These are phyloP conservation scores for Cercopithecus mona DNA, from an alignment of 2,113 vertebrate species.

Conservation along the genomic window DNA sequence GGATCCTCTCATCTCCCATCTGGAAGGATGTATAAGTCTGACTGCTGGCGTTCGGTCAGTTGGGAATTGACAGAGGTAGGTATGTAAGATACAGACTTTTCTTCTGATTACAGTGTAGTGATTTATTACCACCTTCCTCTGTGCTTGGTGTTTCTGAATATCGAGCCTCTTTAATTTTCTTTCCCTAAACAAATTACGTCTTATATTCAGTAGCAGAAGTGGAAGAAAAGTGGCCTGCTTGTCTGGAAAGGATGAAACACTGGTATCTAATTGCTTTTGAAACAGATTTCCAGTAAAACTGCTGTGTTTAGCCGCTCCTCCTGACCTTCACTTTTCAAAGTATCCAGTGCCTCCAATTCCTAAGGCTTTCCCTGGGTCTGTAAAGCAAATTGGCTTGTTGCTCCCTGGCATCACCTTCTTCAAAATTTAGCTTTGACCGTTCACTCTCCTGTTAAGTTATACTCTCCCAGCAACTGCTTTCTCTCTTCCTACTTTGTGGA, in stretches of 20 bases:
- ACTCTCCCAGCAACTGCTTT: background rate
- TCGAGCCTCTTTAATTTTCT: background rate
- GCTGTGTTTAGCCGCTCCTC: background rate
- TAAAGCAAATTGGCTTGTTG: background rate
- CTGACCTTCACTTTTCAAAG: background rate
- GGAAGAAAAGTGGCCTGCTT: background rate
- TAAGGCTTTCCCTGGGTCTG: background rate
- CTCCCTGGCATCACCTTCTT: background rate
- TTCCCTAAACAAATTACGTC: background rate
- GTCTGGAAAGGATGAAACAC: background rate
- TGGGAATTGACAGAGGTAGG: background rate
- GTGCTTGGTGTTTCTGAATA: background rate
- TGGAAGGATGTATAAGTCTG: background rate
- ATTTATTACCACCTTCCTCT: background rate
- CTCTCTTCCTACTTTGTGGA: background rate
- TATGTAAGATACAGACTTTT: background rate
- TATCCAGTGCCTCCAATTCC: too few species aligned
- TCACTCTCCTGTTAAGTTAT: background rate
- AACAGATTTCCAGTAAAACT: background rate
- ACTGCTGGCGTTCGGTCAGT: background rate
- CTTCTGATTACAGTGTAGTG: background rate
- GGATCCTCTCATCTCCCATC: background rate
- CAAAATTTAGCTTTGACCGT: background rate
- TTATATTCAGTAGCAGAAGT: background rate
- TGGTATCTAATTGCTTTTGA: background rate